Evolutionary conservation across 1,140 invertebrate species (phyloP).

Genomic region (Idris sp.): DNA sequence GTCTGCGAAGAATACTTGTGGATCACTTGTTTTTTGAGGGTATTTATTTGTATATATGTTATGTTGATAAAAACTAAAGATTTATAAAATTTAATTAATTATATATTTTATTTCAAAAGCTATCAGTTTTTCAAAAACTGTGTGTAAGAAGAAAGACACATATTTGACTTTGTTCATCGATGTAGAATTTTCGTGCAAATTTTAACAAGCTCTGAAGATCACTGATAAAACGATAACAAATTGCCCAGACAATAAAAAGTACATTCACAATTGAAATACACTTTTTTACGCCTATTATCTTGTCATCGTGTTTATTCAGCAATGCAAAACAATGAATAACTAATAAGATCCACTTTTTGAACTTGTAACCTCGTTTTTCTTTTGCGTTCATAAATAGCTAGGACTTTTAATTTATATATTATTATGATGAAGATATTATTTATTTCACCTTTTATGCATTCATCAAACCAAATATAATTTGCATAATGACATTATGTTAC

Average conservation of each 20-base stretch:
- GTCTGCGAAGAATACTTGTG: too few relatives aligned
- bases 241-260: constrained; percentile 42
- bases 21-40: too few relatives aligned
- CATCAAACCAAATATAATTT: too few relatives aligned
- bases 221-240: constrained; percentile 48
- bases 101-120: too few relatives aligned
- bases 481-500: too few relatives aligned
- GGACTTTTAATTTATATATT: constrained; percentile 25
- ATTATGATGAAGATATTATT: constrained; percentile 22
- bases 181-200: constrained; percentile 14
- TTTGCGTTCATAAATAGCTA: constrained; percentile 40
- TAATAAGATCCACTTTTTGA: constrained; percentile 55
- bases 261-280: constrained; percentile 51
- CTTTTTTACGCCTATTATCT: constrained; percentile 48
- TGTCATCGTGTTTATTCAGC: constrained; percentile 48
- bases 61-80: too few relatives aligned
- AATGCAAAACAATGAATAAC: constrained; percentile 50
- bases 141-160: too few relatives aligned
- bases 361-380: constrained; percentile 50
- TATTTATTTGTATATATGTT: too few relatives aligned
- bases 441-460: too few relatives aligned
- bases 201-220: constrained; percentile 31
- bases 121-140: too few relatives aligned
- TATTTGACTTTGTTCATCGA: constrained; percentile 20
- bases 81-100: too few relatives aligned